Evolutionary conservation across 2,797 vertebrate genomes (phyloP), one percentile per base, ranked within the genome.

Genomic region (Sebastes taczanowskii): DNA sequence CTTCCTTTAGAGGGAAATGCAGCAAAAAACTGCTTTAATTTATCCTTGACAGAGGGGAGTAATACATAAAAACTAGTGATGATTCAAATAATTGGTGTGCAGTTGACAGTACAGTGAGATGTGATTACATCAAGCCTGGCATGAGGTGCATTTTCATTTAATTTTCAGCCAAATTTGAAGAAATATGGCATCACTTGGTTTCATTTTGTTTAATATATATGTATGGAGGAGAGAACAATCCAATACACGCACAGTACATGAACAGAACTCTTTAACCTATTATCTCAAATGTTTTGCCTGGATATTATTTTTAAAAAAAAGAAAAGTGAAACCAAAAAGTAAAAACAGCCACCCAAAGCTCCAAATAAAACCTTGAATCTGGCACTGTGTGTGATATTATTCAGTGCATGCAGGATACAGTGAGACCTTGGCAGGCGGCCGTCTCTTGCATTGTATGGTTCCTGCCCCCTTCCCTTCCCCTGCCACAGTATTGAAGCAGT

Each of bases 401-500:
- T 79, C 30, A 69, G 9, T 66, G 42, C 32, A 5, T 32, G 74
- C 56, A 70, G 79, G 81, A 85, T 88, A 66, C 70, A 70, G 74
- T 78, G 71, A 92, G 71, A 75, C 42, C 66, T 87, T 94, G 90
- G 91, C 93, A 92, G 80, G 84, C 89, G 78, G 90, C 86, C 30
- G 76, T 69, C 83, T 74, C 25, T 75, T 88, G 91, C 81, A 91
- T 89, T 94, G 92, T 93, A 88, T 80, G 77, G 77, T 86, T 91
- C 89, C 89, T 89, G 74, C 83, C 76, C 86, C 85, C 73, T 86
- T 90, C 80, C 72, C 87, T 75, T 86, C 89, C 80, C 70, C 87
- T 75, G 88, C 91, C 84, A 85, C 92, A 94, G 92, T 71, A 91
- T 74, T 89, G 94, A 90, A 88, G 87, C 91, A 93, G 94, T 95